Evolutionary conservation across 2,888 invertebrate genomes (phyloP).

Genomic region (Erebia ligea): DNA sequence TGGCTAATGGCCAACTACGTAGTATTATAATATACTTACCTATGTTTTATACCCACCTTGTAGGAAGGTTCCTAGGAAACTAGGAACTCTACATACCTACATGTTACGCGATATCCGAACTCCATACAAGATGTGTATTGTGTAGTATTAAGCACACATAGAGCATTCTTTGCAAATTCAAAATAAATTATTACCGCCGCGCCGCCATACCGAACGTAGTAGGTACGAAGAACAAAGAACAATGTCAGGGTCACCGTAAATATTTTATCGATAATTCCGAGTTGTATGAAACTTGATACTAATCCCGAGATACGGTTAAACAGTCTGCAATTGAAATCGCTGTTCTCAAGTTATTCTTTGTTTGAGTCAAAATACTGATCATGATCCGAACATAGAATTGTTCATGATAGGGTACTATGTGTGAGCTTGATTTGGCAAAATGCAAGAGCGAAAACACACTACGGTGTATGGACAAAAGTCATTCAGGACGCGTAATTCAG

Average conservation of each 20-base stretch:
- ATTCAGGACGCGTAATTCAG: no score
- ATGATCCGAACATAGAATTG: background rate
- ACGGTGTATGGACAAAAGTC: no score
- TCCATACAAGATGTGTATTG: background rate
- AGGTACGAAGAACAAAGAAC: constrained; percentile 24
- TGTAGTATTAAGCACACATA: no score
- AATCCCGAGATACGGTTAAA: background rate
- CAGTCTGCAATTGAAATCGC: constrained; percentile 8
- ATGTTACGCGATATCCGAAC: constrained; percentile 5
- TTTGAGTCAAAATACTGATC: background rate
- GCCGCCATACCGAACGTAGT: constrained; percentile 3
- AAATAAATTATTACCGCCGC: constrained; percentile 10
- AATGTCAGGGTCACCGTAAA: constrained; percentile 37
- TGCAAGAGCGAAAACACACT: background rate
- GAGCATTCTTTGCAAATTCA: constrained; percentile 9
- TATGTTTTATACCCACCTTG: background rate
- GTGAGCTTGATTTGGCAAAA: background rate
- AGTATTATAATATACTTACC: no score
- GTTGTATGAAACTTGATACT: constrained; percentile 24
- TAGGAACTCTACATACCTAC: background rate
- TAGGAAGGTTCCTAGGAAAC: no score
- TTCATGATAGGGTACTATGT: no score
- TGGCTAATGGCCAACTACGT: background rate
- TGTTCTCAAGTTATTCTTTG: background rate
- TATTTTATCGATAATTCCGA: constrained; percentile 27